Evolutionary conservation across 2,797 vertebrate species (phyloP).

Genomic region (Molossus alvarezi): DNA sequence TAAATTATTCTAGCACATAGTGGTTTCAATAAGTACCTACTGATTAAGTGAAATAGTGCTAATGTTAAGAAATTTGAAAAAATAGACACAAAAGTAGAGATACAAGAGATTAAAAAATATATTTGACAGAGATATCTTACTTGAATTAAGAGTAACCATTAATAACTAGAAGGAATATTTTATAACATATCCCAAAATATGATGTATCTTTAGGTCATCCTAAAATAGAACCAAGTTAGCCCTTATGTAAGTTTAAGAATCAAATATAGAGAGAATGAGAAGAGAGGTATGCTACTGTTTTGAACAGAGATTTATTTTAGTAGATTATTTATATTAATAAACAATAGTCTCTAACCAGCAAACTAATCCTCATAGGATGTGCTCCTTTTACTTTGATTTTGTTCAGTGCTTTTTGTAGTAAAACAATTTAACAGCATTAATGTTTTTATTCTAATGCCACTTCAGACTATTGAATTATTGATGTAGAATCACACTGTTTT

Average conservation of each 20-base stretch:
- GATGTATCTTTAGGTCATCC: slow-evolving; percentile 1
- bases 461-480: slow-evolving; percentile 5
- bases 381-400: slow-evolving; percentile 35
- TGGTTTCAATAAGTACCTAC: background rate
- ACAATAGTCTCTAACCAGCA: background rate
- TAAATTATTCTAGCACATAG: background rate
- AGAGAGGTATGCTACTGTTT: background rate
- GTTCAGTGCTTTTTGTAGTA: background rate
- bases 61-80: background rate
- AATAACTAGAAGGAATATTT: background rate
- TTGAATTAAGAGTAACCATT: slow-evolving; percentile 33
- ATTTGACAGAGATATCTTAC: slow-evolving; percentile 29
- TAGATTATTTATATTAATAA: background rate
- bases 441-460: slow-evolving; percentile 4
- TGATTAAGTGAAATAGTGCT: slow-evolving; percentile 22
- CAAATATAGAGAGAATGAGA: background rate
- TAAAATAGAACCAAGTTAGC: background rate
- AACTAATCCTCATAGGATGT: background rate
- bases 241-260: background rate
- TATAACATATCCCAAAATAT: slow-evolving; percentile 3
- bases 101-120: background rate
- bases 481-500: background rate
- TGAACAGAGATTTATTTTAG: slow-evolving; percentile 18
- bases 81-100: background rate
- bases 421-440: slow-evolving; percentile 38